Evolutionary conservation across 1,140 invertebrate genomes (phyloP), one percentile per base, ranked within the genome.

Genomic region (Drosophila nigromelanica): DNA sequence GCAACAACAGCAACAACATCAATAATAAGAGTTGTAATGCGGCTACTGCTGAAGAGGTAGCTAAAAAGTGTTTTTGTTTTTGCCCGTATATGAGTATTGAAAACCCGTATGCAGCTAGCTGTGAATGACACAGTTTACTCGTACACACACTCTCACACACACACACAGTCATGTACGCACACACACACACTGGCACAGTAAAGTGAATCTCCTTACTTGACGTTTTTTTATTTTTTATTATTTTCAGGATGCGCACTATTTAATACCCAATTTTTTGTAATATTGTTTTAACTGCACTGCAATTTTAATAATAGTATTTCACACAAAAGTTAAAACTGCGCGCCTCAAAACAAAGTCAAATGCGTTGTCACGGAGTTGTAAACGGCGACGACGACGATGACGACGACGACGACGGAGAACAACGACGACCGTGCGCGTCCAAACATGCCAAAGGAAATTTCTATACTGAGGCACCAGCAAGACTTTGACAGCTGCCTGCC

Each of bases 101-200:
- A 86, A 86, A 86, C 82, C 80, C 58, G 82, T 75, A 77, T 85
- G 81, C 78, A 74, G 78, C 74, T 78, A 66, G 70, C 78, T 76
- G 83, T 73, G 82, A 87, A 87, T 87, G 82, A 89, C 82, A 87
- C 82, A 87, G 83, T 87, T 86, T 87, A 86, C 74, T 78, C 69
- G 21, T 54, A 73, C 47, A 45, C 58, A 45, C 15, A n/a, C n/a
- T n/a, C n/a, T n/a, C n/a, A 30, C 30, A 39, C 15, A 54, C 42
- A 4, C 42, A 14, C 2, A 18, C 18, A 18, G 18, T 18, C 18
- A 18, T 18, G 18, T 18, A 18, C 18, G 18, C 18, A 18, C 18
- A 18, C 18, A 37, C 43, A 51, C 30, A 52, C 55, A 35, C 54
- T 42, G 15, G 24, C 35, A 40, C 10, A 39, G 30, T 72, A 37